Conservation (phyloP, 2,888 invertebrate species). For the Heliconius cydno region DNA sequence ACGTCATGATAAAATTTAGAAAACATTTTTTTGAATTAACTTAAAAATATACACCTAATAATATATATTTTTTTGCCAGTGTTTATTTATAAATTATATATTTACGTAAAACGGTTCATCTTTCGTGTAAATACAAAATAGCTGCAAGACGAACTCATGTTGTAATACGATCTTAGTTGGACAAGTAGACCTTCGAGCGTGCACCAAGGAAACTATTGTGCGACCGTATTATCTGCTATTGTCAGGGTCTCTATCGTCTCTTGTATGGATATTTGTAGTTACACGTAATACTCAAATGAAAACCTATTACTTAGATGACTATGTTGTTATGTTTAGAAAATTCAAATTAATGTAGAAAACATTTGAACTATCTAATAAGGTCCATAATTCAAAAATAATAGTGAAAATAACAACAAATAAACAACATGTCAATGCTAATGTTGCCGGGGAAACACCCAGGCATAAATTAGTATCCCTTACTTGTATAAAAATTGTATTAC, state of each 20-base stretch:
- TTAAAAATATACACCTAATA: neutral
- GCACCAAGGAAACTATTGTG: conserved; percentile 24
- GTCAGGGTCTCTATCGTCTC: conserved; percentile 9
- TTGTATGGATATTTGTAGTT: neutral
- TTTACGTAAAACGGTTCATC: neutral
- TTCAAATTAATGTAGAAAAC: too few relatives aligned
- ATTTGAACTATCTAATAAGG: neutral
- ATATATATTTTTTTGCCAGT: neutral
- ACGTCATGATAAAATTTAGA: neutral
- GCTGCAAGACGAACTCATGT: neutral
- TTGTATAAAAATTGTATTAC: too few relatives aligned
- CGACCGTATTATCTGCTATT: neutral
- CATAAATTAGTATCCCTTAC: too few relatives aligned
- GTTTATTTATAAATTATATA: neutral
- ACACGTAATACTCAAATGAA: neutral
- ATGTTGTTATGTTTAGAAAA: neutral
- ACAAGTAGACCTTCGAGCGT: conserved; percentile 30
- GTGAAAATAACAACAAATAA: too few relatives aligned
- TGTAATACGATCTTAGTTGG: conserved; percentile 24
- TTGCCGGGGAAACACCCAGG: too few relatives aligned
- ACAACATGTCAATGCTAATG: too few relatives aligned
- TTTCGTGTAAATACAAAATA: neutral
- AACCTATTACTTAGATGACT: neutral
- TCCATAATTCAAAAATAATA: neutral
- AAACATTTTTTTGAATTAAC: neutral